phyloP scores from a whole-genome alignment of 2,113 vertebrate species.

The Sylvilagus bachmani region DNA sequence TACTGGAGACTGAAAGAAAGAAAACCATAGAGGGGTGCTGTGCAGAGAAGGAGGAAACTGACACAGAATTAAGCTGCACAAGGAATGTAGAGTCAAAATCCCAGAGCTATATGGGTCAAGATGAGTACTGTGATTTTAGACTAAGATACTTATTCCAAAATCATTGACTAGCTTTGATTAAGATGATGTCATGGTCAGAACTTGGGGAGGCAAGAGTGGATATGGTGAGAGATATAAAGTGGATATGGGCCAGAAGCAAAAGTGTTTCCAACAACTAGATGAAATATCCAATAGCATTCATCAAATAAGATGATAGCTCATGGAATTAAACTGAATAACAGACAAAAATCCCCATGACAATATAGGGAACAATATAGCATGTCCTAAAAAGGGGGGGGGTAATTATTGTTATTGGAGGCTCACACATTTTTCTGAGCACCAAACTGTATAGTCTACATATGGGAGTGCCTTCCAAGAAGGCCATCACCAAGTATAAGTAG shows the following conservation, averaged over 20 bases:
- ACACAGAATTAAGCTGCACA: background rate
- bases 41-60: background rate
- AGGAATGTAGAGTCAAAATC: background rate
- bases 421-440: background rate
- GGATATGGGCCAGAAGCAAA: no score
- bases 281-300: background rate
- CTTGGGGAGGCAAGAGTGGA: background rate
- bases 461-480: background rate
- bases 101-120: background rate
- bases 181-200: background rate
- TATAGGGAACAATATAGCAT: accelerated
- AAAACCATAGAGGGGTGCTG: accelerated
- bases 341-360: background rate
- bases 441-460: background rate
- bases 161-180: background rate
- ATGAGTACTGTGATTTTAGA: background rate
- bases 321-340: background rate
- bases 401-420: background rate
- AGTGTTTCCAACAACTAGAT: background rate
- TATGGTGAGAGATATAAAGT: no score
- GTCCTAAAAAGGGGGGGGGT: no score
- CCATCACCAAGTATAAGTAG: background rate
- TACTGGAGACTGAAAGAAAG: background rate
- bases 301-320: background rate
- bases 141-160: background rate